These are phyloP conservation scores for Ataeniobius toweri DNA, from an alignment of 2,797 vertebrate genomes.

Conservation along the genomic window DNA sequence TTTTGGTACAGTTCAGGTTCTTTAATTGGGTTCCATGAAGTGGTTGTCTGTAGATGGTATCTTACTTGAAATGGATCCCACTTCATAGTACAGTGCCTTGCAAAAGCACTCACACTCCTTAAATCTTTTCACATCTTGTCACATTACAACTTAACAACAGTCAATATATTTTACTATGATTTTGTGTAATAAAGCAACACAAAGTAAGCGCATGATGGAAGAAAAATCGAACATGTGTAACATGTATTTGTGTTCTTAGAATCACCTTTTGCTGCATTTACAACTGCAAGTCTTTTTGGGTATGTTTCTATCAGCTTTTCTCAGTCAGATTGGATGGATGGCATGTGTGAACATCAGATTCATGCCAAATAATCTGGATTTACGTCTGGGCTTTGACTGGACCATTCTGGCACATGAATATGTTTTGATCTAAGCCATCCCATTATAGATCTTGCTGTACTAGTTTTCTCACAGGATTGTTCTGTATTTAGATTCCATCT, in stretches of 20 bases:
- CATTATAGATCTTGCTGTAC: too few species aligned
- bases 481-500: not conserved
- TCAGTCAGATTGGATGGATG: not conserved
- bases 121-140: not conserved
- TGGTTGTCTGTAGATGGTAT: not conserved
- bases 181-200: not conserved
- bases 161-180: not conserved
- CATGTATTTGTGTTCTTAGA: not conserved
- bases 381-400: not conserved
- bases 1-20: slow-evolving; percentile 12
- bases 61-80: not conserved
- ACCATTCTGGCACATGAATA: not conserved
- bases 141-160: not conserved
- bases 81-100: not conserved
- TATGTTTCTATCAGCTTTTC: not conserved
- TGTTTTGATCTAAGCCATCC: too few species aligned
- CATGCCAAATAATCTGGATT: too few species aligned
- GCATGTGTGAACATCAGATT: not conserved
- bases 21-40: slow-evolving; percentile 17
- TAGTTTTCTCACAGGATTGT: not conserved
- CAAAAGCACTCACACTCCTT: too few species aligned
- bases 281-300: not conserved
- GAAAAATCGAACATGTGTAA: not conserved
- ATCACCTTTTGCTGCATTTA: not conserved
- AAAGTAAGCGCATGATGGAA: not conserved